Evolutionary conservation across 2,113 vertebrate genomes (phyloP).

Genomic region (Tamias sibiricus): DNA sequence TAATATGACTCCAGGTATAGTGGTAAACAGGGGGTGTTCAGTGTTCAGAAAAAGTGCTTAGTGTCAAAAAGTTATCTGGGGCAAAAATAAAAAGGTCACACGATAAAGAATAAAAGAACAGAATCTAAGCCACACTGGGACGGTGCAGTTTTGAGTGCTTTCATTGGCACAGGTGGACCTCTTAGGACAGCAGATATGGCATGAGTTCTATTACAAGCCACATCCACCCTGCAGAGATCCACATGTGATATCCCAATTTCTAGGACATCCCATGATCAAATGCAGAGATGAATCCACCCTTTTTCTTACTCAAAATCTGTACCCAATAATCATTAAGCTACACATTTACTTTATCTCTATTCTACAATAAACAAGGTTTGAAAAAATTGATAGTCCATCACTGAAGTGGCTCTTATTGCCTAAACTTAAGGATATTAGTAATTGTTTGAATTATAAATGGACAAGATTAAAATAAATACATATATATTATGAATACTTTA

Average conservation of each 20-base stretch:
- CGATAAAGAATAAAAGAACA: background rate
- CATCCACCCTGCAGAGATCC: background rate
- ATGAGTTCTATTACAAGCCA: background rate
- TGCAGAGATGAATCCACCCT: background rate
- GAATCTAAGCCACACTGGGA: background rate
- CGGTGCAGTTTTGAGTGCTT: background rate
- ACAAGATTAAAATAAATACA: background rate
- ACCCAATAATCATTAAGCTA: background rate
- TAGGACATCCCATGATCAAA: background rate
- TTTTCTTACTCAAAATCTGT: background rate
- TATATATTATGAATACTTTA: background rate
- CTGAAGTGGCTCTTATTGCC: background rate
- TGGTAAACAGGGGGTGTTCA: background rate
- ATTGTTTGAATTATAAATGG: background rate
- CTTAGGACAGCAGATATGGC: background rate
- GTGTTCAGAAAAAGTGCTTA: background rate
- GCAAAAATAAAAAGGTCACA: background rate
- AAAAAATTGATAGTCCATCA: background rate
- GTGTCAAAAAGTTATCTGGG: background rate
- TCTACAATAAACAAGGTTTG: background rate
- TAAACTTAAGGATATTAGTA: background rate
- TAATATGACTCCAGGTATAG: background rate
- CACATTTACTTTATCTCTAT: background rate
- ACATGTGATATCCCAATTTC: background rate
- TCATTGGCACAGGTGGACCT: background rate